Base-by-base conservation (phyloP, 2,888 invertebrate genomes). In the Alitta virens region DNA sequence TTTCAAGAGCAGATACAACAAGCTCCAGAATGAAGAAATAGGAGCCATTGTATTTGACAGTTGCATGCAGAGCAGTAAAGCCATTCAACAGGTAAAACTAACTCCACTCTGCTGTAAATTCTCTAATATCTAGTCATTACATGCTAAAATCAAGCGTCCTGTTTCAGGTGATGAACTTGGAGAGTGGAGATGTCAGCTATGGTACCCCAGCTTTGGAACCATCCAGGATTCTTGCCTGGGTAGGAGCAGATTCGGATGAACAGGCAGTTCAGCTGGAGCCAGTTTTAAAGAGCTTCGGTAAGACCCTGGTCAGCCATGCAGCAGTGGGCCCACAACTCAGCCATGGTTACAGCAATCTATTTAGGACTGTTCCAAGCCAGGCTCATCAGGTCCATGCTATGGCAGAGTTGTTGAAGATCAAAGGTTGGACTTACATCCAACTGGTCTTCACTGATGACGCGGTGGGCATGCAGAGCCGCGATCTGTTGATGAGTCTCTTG, bases 251-350 rank as follows among this genome's bases (percentile, higher is more conserved):
- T 24, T 66, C 57, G 24, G 75, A 71, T 56, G 57, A 53, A 1
- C 71, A 75, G 53, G 72, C 74, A 5, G 55, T 71, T 43, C 65
- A 65, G 0, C 65, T 72, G 12, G 71, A 72, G 2, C 83, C 85
- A 60, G 81, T 86, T 65, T 77, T 86, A 40, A 76, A 84, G 23
- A 78, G 85, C 5, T 84, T 86, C 70, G 76, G 82, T 59, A 81
- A 86, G 26, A 85, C 86, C 2, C 85, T 86, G 73, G 69, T 82
- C n/a, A 74, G 74, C 40, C 68, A 71, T 5, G 66, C 68, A 38
- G 75, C 78, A 0, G 67, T 70, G 3, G 71, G 73, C 1, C 52
- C 64, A 1, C 42, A 62, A 2, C 63, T 79, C 14, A 72, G 71
- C 43, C 65, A 74, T 53, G 56, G 53, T n/a, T 74, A 71, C 59